These are phyloP conservation scores for Mycogona germanica DNA, from an alignment of 2,888 invertebrate genomes.

Conservation along the genomic window DNA sequence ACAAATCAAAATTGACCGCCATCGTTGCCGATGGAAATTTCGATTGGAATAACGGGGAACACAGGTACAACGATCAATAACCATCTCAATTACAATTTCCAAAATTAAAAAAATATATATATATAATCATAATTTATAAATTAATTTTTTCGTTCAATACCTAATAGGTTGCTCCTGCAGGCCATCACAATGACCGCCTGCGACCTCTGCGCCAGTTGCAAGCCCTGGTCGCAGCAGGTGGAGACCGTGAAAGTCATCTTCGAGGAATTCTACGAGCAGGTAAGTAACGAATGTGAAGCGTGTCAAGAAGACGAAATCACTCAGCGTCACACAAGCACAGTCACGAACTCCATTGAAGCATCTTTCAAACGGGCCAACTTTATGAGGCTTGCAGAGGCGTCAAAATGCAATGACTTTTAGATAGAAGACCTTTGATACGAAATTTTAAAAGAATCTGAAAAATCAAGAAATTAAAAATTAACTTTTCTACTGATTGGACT, in stretches of 20 bases:
- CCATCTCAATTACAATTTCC: not conserved
- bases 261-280: constrained; percentile 66
- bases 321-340: no score
- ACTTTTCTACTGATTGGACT: no score
- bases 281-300: constrained; percentile 24
- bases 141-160: not conserved
- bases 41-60: constrained; percentile 50
- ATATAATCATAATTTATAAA: not conserved
- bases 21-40: constrained; percentile 45
- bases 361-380: no score
- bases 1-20: constrained; percentile 48
- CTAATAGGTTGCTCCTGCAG: constrained; percentile 48
- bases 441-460: no score
- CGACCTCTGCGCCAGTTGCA: constrained; percentile 69
- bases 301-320: no score
- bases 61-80: constrained; percentile 39
- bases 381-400: no score
- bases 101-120: no score
- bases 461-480: no score
- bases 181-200: constrained; percentile 73
- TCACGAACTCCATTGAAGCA: no score
- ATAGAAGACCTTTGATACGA: no score
- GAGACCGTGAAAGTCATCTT: constrained; percentile 69
- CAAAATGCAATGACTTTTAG: no score
- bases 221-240: constrained; percentile 69